These are phyloP conservation scores for Aphelenchoides avenae DNA, from an alignment of 1,140 invertebrate species.

Conservation along the genomic window DNA sequence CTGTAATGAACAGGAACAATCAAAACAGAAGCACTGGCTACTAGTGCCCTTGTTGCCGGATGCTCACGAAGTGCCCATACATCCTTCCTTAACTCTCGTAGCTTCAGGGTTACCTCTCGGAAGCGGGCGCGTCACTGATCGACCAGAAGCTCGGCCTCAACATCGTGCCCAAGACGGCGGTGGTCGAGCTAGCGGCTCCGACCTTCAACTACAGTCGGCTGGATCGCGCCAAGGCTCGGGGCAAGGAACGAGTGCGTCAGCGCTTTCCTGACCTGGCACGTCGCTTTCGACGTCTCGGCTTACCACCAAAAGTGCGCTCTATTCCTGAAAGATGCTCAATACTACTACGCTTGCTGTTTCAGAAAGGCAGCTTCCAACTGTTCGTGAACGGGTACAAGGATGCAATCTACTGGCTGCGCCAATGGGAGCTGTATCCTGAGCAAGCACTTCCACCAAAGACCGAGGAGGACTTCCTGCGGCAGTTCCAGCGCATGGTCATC, in stretches of 20 bases:
- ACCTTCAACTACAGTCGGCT: conserved; percentile 96
- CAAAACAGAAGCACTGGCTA: too few species aligned
- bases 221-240: conserved; percentile 86
- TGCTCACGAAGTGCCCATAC: too few species aligned
- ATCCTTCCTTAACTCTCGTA: too few species aligned
- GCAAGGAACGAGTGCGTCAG: conserved; percentile 89
- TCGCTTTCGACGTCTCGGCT: conserved; percentile 87
- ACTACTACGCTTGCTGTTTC: too few species aligned
- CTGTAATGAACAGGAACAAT: too few species aligned
- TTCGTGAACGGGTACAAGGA: conserved; percentile 96
- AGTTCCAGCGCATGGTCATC: conserved; percentile 92
- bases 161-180: conserved; percentile 80
- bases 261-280: conserved; percentile 84
- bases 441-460: conserved; percentile 65
- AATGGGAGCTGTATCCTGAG: conserved; percentile 73
- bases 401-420: conserved; percentile 87
- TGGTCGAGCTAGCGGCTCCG: conserved; percentile 89
- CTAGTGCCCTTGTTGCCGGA: too few species aligned
- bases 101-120: conserved; percentile 85
- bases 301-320: conserved; percentile 79
- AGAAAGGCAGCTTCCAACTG: conserved; percentile 91
- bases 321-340: too few species aligned
- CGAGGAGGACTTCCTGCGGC: conserved; percentile 78
- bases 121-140: conserved; percentile 92
- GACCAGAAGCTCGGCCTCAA: conserved; percentile 88